phyloP scores from a whole-genome alignment of 2,797 vertebrate genomes.

The Lacerta agilis region DNA sequence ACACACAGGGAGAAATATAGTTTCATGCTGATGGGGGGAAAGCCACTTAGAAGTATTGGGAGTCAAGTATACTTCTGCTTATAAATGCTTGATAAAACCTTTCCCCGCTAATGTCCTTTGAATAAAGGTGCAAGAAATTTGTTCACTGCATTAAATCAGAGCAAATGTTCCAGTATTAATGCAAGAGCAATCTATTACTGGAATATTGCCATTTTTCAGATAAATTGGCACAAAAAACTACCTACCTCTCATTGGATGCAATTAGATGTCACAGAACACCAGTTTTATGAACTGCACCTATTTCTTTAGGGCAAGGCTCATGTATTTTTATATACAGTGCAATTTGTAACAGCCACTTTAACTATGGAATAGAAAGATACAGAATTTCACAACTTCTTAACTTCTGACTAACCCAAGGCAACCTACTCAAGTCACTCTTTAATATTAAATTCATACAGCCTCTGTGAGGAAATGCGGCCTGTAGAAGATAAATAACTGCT shows the following conservation, averaged over 20 bases:
- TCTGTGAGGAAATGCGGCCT: not conserved
- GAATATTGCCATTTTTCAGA: not conserved
- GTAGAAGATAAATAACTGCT: not conserved
- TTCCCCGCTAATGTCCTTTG: not conserved
- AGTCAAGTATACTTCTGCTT: not conserved
- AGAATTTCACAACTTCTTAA: not conserved
- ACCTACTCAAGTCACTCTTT: not conserved
- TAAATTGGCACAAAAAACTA: slow-evolving; percentile 3
- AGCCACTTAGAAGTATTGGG: not conserved
- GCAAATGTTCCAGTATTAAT: not conserved
- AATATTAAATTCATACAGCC: not conserved
- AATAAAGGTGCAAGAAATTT: not conserved
- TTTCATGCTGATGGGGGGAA: not conserved
- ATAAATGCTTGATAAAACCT: slow-evolving; percentile 31
- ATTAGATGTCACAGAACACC: slow-evolving; percentile 26
- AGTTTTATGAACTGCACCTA: not conserved
- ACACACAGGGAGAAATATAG: not conserved
- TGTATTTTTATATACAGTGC: not conserved
- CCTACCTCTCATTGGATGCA: slow-evolving; percentile 4
- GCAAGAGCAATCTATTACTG: not conserved
- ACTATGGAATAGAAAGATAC: not conserved
- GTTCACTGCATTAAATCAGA: slow-evolving; percentile 13
- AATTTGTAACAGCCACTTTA: slow-evolving; percentile 11
- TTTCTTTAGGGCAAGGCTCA: not conserved
- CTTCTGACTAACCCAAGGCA: not conserved